Base-by-base conservation (phyloP, 2,113 vertebrate species). In the Amphilophus citrinellus region DNA sequence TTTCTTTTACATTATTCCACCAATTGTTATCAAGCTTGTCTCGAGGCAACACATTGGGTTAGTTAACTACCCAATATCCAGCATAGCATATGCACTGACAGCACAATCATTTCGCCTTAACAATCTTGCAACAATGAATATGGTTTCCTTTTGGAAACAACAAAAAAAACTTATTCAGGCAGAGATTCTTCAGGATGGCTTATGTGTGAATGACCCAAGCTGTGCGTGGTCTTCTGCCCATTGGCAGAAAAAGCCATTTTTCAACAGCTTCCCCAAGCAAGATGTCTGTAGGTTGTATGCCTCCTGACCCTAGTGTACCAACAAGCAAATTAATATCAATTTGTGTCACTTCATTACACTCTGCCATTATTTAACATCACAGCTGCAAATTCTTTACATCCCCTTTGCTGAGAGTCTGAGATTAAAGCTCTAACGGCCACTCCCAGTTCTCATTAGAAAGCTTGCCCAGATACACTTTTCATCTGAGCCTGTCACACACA, bases 381-480 rank as follows among this genome's bases (percentile, higher is more conserved):
- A 86, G 63, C 60, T 61, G 65, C 53, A 90, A 79, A 89, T 91
- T 87, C 76, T 86, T 88, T 66, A 88, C 91, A 84, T 84, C 83
- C 82, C 76, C 65, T 86, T 62, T 84, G 87, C 84, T 89, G 61
- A 35, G 78, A 87, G 90, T 66, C 82, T 60, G 47, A 93, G 90
- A 94, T 94, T 90, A 91, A 92, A 93, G 87, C 84, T 76, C 76
- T 91, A 93, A 93, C 75, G 86, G 88, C 92, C 88, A 93, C 90
- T 95, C 94, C 90, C 84, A 56, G 47, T 81, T 92, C 94, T 95
- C 93, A 93, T 94, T 95, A 95, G 90, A 94, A 80, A 76, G 63
- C 88, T 75, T 59, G 85, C 80, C 82, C 85, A 91, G 86, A 94
- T 93, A 88, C 90, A 94, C 92, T 91, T 89, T 91, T 94, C 94